Evolutionary conservation across 2,113 vertebrate genomes (phyloP).

Genomic region (Zapornia atra): DNA sequence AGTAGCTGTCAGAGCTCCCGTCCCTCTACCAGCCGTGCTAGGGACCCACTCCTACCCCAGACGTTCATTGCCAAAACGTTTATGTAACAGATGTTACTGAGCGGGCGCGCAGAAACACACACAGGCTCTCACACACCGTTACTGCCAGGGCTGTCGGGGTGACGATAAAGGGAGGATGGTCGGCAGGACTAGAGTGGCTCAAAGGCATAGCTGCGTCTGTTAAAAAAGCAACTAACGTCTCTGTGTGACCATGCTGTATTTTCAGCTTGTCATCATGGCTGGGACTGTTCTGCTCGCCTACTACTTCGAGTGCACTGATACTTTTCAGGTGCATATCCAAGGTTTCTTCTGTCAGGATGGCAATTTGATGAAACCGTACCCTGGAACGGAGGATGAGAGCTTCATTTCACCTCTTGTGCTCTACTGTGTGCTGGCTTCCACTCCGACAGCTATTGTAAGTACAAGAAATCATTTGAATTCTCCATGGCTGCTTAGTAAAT

Average conservation of each 20-base stretch:
- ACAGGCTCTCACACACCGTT: not conserved
- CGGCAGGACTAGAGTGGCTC: slow-evolving; percentile 33
- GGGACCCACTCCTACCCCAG: slow-evolving; percentile 9
- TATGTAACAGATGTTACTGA: slow-evolving; percentile 72
- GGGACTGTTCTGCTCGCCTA: slow-evolving; percentile 95
- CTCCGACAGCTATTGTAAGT: slow-evolving; percentile 93
- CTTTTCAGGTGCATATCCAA: slow-evolving; percentile 94
- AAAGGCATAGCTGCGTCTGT: slow-evolving; percentile 22
- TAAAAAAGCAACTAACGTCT: slow-evolving; percentile 68
- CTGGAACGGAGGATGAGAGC: slow-evolving; percentile 91
- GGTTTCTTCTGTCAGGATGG: slow-evolving; percentile 99
- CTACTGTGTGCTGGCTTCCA: slow-evolving; percentile 92
- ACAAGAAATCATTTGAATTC: slow-evolving; percentile 45
- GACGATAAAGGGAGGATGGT: slow-evolving; percentile 47
- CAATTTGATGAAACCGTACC: slow-evolving; percentile 96
- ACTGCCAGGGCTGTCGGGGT: slow-evolving; percentile 27
- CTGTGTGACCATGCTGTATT: slow-evolving; percentile 84
- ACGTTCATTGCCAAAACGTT: slow-evolving; percentile 71
- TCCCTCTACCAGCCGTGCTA: not conserved
- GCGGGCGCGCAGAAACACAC: slow-evolving; percentile 1
- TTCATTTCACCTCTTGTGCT: slow-evolving; percentile 94
- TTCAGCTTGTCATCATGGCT: slow-evolving; percentile 99
- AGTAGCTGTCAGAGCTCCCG: not conserved
- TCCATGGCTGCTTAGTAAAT: not conserved
- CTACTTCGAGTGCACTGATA: slow-evolving; percentile 98